phyloP scores from a whole-genome alignment of 2,113 vertebrate genomes.

The Potamarius usumacintae region DNA sequence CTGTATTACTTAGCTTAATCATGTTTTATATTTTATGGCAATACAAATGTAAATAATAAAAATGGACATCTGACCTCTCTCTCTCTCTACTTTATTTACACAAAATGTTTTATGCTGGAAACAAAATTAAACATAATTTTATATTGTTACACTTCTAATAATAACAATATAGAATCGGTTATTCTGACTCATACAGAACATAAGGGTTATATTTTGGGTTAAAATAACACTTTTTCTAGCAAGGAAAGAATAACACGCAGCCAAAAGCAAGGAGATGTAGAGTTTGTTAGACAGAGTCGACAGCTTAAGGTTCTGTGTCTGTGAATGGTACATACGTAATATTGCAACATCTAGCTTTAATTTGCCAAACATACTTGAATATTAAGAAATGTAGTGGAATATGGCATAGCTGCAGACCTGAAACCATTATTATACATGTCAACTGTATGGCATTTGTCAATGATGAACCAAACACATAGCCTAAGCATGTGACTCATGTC shows the following conservation, averaged over 20 bases:
- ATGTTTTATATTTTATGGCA: not conserved
- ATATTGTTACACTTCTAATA: not conserved
- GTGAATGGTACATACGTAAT: not conserved
- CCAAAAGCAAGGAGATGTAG: not conserved
- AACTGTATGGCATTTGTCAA: not conserved
- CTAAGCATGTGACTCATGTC: slow-evolving; percentile 38
- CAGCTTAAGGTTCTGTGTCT: slow-evolving; percentile 27
- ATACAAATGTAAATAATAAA: not conserved
- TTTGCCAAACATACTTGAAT: not conserved
- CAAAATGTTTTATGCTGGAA: too few species aligned
- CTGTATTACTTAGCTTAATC: not conserved
- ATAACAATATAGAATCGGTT: not conserved
- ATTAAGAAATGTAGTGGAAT: not conserved
- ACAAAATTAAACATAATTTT: not conserved
- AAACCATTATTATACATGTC: not conserved
- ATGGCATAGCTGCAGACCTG: not conserved
- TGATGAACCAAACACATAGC: slow-evolving; percentile 31
- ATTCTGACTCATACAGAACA: not conserved
- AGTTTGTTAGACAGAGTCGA: slow-evolving; percentile 32
- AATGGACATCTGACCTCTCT: not conserved
- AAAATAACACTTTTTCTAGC: slow-evolving; percentile 9
- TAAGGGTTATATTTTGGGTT: not conserved
- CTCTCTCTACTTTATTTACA: not conserved
- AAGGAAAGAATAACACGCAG: not conserved
- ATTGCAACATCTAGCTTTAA: not conserved